phyloP scores from a whole-genome alignment of 2,113 vertebrate species.

The Calyptomena viridis region DNA sequence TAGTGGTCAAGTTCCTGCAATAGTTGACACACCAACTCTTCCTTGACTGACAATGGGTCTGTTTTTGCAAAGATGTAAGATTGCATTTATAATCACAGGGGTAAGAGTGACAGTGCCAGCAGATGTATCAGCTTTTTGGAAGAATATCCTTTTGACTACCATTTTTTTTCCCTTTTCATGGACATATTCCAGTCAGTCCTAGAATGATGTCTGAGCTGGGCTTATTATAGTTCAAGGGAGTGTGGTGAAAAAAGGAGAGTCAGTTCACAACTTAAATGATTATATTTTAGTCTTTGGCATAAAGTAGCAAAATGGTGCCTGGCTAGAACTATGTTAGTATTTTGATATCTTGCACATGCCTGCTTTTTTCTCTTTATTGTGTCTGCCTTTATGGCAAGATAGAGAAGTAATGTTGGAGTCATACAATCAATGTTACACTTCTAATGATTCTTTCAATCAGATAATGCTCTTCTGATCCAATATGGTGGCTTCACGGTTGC shows the following conservation, averaged over 20 bases:
- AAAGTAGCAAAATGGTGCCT: background rate
- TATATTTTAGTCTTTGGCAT: background rate
- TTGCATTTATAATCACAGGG: background rate
- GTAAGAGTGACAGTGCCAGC: background rate
- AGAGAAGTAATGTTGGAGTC: background rate
- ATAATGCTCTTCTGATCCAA: background rate
- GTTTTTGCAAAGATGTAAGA: background rate
- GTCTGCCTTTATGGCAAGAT: background rate
- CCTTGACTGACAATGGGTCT: background rate
- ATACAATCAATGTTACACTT: background rate
- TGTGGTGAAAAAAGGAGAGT: background rate
- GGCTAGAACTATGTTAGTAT: background rate
- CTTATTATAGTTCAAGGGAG: background rate
- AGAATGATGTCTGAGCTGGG: background rate
- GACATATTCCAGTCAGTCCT: background rate
- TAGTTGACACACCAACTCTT: background rate
- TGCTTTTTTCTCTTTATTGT: background rate
- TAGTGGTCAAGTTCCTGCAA: rapidly evolving
- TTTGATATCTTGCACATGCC: background rate
- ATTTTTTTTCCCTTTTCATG: background rate
- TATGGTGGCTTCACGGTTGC: background rate
- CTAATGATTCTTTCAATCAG: background rate
- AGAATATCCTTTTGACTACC: background rate
- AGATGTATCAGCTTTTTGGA: background rate
- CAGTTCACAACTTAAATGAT: background rate